Percentiles rank a stretch among this genome's conserved stretches.
Conservation (phyloP, 2,888 invertebrate genomes). For the Campaea margaritaria region DNA sequence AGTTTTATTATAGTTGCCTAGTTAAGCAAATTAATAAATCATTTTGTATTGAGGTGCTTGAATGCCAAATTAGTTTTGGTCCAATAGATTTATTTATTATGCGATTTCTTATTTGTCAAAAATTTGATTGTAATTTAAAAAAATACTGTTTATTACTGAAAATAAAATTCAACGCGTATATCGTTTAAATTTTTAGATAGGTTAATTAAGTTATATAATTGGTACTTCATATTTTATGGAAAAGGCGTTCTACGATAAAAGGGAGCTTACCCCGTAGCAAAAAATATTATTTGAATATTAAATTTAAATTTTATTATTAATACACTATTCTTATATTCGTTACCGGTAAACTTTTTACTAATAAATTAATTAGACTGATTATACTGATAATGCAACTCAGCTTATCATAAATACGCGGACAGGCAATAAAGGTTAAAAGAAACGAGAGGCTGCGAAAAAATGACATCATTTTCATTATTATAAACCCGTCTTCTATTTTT, state of each 20-base stretch:
- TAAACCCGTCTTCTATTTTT: not conserved
- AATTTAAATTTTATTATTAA: too few species aligned
- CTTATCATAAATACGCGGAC: not conserved
- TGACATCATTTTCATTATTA: constrained; percentile 4
- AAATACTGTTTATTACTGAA: not conserved
- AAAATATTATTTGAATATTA: too few species aligned
- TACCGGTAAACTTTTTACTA: too few species aligned
- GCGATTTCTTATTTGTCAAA: constrained; percentile 14
- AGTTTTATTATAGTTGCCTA: constrained; percentile 23
- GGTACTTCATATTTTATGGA: too few species aligned
- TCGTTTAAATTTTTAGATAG: too few species aligned
- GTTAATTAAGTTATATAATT: too few species aligned
- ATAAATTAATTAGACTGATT: too few species aligned
- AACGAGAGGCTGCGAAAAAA: constrained; percentile 2
- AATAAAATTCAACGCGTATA: too few species aligned
- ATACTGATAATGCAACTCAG: too few species aligned
- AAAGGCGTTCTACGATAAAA: too few species aligned
- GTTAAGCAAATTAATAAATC: constrained; percentile 24
- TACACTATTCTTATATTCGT: too few species aligned
- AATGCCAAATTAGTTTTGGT: constrained; percentile 24
- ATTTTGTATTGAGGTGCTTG: constrained; percentile 22
- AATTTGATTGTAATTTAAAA: constrained; percentile 1
- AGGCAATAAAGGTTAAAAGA: not conserved
- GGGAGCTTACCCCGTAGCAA: too few species aligned
- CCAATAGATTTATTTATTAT: constrained; percentile 16